phyloP scores from a whole-genome alignment of 2,888 invertebrate genomes.

The Metallyticus violacea region DNA sequence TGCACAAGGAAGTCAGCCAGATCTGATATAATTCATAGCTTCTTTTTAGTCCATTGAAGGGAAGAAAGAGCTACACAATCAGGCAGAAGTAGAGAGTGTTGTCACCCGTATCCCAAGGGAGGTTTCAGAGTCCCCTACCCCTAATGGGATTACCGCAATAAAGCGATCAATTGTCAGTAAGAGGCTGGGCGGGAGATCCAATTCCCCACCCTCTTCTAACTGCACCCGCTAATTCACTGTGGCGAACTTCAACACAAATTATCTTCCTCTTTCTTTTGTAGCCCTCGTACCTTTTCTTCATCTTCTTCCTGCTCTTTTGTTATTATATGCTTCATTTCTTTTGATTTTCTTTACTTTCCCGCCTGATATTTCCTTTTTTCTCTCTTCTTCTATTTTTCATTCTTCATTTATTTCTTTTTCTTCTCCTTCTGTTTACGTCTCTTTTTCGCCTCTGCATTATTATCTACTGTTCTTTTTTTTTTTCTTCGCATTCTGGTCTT shows the following conservation, averaged over 20 bases:
- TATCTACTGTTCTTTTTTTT: too few relatives aligned
- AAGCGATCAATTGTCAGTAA: conserved; percentile 23
- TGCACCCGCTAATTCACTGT: not conserved
- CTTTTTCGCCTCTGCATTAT: too few relatives aligned
- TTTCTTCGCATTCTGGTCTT: too few relatives aligned
- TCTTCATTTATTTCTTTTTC: too few relatives aligned
- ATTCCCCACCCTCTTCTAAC: not conserved
- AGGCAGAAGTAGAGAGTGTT: not conserved
- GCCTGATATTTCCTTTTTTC: not conserved
- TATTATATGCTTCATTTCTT: not conserved
- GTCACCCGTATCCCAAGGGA: not conserved
- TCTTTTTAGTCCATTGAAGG: too few relatives aligned
- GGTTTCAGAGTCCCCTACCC: not conserved
- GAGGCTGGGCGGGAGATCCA: not conserved
- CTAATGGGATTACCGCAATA: conserved; percentile 22
- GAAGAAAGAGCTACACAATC: not conserved
- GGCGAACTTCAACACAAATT: not conserved
- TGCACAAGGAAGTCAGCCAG: too few relatives aligned
- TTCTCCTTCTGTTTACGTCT: too few relatives aligned
- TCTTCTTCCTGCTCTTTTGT: not conserved
- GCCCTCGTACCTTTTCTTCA: not conserved
- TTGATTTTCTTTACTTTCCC: not conserved
- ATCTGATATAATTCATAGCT: not conserved
- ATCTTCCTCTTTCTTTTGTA: not conserved
- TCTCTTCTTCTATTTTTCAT: too few relatives aligned